Conservation (phyloP, 2,888 invertebrate genomes). For the Lobophora halterata region DNA sequence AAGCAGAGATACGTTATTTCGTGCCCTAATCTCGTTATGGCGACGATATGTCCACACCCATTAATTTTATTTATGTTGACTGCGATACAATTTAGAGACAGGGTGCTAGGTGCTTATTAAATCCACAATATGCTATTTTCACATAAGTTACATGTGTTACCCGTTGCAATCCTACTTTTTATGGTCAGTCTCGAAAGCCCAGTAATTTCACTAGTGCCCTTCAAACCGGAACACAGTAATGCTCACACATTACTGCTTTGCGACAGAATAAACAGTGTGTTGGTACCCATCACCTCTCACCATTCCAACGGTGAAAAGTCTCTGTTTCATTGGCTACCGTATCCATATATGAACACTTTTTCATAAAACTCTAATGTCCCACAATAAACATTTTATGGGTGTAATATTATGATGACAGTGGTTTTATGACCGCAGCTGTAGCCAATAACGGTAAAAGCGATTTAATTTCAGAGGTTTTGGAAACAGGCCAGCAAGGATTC, state of each 20-base stretch:
- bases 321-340: conserved; percentile 10
- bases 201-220: too few species aligned
- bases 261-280: too few species aligned
- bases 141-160: too few species aligned
- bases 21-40: conserved; percentile 29
- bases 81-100: not conserved
- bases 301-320: too few species aligned
- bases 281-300: too few species aligned
- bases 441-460: conserved; percentile 26
- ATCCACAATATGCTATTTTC: too few species aligned
- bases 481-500: too few species aligned
- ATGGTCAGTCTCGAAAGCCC: too few species aligned
- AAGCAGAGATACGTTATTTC: conserved; percentile 42
- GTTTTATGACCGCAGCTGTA: conserved; percentile 21
- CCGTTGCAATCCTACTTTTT: too few species aligned
- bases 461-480: conserved; percentile 10
- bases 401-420: conserved; percentile 22
- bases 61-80: conserved; percentile 17
- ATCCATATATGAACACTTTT: conserved; percentile 12
- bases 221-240: too few species aligned
- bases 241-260: too few species aligned
- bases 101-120: conserved; percentile 8
- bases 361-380: conserved; percentile 16
- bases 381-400: conserved; percentile 19
- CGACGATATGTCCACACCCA: conserved; percentile 29